These are phyloP conservation scores for Caenorhabditis parvicauda DNA, from an alignment of 2,888 invertebrate genomes.

Conservation along the genomic window DNA sequence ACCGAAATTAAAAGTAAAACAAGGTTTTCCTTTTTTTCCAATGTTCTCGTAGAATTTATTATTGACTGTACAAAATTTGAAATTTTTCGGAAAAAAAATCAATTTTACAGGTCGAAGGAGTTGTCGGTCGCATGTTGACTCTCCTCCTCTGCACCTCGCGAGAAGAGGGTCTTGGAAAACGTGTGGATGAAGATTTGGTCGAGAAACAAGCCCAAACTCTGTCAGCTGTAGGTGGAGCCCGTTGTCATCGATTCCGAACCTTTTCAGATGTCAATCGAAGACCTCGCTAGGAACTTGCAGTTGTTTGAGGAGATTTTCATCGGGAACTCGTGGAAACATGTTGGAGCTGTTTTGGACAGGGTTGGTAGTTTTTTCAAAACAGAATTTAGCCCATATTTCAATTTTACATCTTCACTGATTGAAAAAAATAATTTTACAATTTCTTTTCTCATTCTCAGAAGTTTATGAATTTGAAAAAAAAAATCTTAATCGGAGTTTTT, in stretches of 20 bases:
- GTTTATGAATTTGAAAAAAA: not conserved
- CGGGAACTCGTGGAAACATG: constrained; percentile 52
- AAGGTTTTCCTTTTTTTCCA: not conserved
- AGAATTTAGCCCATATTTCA: not conserved
- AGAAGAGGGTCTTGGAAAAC: constrained; percentile 40
- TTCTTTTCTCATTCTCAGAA: not conserved
- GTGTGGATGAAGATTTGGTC: constrained; percentile 44
- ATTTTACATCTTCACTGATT: not conserved
- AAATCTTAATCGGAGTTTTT: not conserved
- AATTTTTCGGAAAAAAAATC: not conserved
- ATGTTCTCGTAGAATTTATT: not conserved
- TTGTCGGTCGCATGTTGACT: constrained; percentile 55
- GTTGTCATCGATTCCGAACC: not conserved
- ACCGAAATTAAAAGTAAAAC: not conserved
- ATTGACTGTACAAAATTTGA: not conserved
- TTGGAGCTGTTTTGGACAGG: constrained; percentile 51
- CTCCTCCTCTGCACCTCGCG: constrained; percentile 46
- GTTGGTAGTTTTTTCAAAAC: constrained; percentile 9
- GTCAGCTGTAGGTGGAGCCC: constrained; percentile 8
- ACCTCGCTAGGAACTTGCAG: constrained; percentile 50
- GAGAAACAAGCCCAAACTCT: constrained; percentile 37
- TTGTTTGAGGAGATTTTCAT: constrained; percentile 56
- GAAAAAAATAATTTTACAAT: not conserved
- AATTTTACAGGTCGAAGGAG: constrained; percentile 51
- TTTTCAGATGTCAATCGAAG: constrained; percentile 37